These are phyloP conservation scores for Temnothorax rugatulus DNA, from an alignment of 2,888 invertebrate species.

Conservation along the genomic window DNA sequence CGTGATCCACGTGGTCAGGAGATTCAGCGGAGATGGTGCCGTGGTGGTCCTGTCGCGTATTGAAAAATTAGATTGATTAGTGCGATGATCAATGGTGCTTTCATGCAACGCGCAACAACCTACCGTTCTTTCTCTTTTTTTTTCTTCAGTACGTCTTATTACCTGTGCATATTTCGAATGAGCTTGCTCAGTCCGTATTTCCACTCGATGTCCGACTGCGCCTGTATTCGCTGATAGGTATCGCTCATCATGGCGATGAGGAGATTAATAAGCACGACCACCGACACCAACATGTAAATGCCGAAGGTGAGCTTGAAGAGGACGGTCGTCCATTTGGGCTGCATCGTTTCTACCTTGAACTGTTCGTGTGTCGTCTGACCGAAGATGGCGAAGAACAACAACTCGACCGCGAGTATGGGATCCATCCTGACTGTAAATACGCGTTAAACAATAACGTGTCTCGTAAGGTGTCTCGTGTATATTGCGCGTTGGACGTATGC, in stretches of 20 bases:
- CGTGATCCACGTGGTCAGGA: constrained; percentile 97
- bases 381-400: constrained; percentile 99
- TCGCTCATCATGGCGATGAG: constrained; percentile 99
- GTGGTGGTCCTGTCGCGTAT: constrained; percentile 92
- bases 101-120: background rate
- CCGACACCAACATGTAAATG: constrained; percentile 99
- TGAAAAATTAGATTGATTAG: constrained; percentile 52
- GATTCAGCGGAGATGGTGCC: constrained; percentile 98
- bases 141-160: constrained; percentile 56
- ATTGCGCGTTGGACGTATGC: constrained; percentile 17
- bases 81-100: background rate
- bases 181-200: constrained; percentile 99
- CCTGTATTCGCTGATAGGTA: constrained; percentile 99
- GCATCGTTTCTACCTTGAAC: constrained; percentile 90
- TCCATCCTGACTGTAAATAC: constrained; percentile 94
- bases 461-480: constrained; percentile 49
- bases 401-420: constrained; percentile 97
- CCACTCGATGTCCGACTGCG: constrained; percentile 99
- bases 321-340: constrained; percentile 94
- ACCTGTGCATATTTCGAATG: constrained; percentile 97
- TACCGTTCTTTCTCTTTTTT: background rate
- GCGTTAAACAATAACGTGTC: constrained; percentile 70
- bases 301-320: constrained; percentile 96
- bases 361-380: constrained; percentile 95
- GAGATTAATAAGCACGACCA: constrained; percentile 99